A percentile compares a stretch with the other conserved stretches of the same genome.
Evolutionary conservation across 2,888 invertebrate genomes (phyloP).

Genomic region (Callyntrura sp.): DNA sequence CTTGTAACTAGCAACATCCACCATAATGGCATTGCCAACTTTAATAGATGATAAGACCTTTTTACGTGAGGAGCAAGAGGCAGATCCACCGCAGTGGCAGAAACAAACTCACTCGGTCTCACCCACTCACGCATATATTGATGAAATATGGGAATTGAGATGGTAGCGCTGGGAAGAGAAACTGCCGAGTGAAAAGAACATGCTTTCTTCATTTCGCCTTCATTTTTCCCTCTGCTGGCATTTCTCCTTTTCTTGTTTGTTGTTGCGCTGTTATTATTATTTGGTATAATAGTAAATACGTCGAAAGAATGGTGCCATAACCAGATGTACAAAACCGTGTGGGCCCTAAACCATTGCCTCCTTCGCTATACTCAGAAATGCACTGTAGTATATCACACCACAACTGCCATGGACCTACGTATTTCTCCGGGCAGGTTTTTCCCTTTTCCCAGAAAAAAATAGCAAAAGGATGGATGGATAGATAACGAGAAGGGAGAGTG

Average conservation of each 20-base stretch:
- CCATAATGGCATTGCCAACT: not conserved
- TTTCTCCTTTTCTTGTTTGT: not conserved
- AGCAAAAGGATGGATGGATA: conserved; percentile 22
- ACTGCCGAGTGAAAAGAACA: conserved; percentile 43
- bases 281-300: conserved; percentile 32
- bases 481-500: conserved; percentile 16
- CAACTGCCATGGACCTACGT: not conserved
- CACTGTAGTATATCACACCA: no score
- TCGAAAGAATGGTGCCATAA: conserved; percentile 3
- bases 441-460: conserved; percentile 1
- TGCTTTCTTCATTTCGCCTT: conserved; percentile 55
- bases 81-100: no score
- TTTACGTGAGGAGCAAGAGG: not conserved
- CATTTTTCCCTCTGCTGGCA: not conserved
- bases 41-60: not conserved
- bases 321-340: not conserved
- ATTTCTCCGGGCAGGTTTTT: conserved; percentile 13
- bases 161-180: conserved; percentile 24
- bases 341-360: no score
- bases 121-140: conserved; percentile 38
- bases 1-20: no score
- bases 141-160: conserved; percentile 69
- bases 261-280: conserved; percentile 26
- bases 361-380: no score
- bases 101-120: no score